Base-by-base conservation (phyloP, 2,113 vertebrate genomes). In the Sylvietta virens region DNA sequence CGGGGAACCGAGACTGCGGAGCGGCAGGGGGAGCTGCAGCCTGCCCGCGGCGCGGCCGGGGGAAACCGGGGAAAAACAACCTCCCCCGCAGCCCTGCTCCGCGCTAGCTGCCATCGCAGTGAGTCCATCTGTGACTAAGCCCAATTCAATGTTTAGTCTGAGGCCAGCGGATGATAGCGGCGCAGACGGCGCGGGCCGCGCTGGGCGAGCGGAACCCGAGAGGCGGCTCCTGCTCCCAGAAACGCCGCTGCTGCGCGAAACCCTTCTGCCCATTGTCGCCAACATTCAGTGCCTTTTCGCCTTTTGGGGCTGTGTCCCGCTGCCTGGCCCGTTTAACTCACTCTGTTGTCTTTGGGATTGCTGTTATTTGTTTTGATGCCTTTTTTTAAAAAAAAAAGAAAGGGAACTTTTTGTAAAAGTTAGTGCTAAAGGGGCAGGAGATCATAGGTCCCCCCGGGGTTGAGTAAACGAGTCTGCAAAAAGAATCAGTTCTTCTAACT, bases 21-120 rank as follows among this genome's bases (percentile, higher is more conserved):
- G 94, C 98, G 93, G 94, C 97, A 98, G 98, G 95, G 95, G 98
- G 98, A 97, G 98, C 98, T 98, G 61, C 96, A 91, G 87, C 77
- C 96, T n/a, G 90, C 45, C 50, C 50, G n/a, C 96, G 86, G 69
- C 54, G 47, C 44, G 20, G 47, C 35, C 24, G n/a, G 39, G 88
- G 57, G 45, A 86, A 86, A 65, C 17, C 66, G 3, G 31, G 88
- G 65, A 42, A 56, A 91, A 95, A 93, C 90, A 91, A 45, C 78
- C 70, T 60, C 85, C 84, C 82, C 69, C 86, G 37, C 62, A 33
- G 12, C 70, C 51, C 47, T 24, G 88, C 81, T 88, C 84, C 17
- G 6, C 57, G 12, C 73, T 56, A n/a, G 90, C 93, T 96, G 97
- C 97, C 94, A 42, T 97, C 76, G 31, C 97, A 79, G 88, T 18